Evolutionary conservation across 2,888 invertebrate genomes (phyloP), one percentile per base, ranked within the genome.

Genomic region (Rhimphoctona megacephalus): DNA sequence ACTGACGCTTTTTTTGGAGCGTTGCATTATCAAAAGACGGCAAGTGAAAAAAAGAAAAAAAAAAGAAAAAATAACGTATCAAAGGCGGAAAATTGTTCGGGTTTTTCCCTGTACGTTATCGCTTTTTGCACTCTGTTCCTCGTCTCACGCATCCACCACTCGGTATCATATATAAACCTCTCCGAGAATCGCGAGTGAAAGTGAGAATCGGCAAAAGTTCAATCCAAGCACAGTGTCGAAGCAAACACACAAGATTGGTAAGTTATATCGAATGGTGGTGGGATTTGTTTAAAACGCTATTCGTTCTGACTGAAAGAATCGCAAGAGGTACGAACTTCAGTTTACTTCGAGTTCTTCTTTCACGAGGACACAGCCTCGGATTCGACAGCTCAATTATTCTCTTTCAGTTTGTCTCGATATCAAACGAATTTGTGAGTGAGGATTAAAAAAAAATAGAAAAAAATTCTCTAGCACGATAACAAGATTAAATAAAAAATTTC

Each of bases 171-270:
- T 81, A 69, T 79, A 79, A 79, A 54, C 61, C 33, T 79, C 64
- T 36, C 30, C 9, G 54, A 25, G 61, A 54, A 54, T 76, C 77
- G 72, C 52, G 89, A 91, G 93, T 93, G 93, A 93, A 93, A 93
- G 93, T 92, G 88, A 91, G 88, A 91, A 92, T 93, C 91, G 90
- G 90, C 89, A 90, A 90, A 92, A 88, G 81, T 90, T 84, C 88
- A 89, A 89, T 87, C 66, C 66, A 22, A 83, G 85, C 89, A 85
- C n/a, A 25, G 69, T n/a, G n/a, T 46, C 64, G 30, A 30, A 69
- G 52, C 67, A 25, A 43, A 86, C 76, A 74, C 85, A 83, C 85
- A 70, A 85, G 77, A 83, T 61, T 83, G 64, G 69, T 73, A 79
- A 74, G 73, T 61, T 49, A 86, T 85, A 7, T 64, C 86, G 79